These are phyloP conservation scores for Sternarchorhynchus goeldii DNA, from an alignment of 2,797 vertebrate genomes.

Conservation along the genomic window DNA sequence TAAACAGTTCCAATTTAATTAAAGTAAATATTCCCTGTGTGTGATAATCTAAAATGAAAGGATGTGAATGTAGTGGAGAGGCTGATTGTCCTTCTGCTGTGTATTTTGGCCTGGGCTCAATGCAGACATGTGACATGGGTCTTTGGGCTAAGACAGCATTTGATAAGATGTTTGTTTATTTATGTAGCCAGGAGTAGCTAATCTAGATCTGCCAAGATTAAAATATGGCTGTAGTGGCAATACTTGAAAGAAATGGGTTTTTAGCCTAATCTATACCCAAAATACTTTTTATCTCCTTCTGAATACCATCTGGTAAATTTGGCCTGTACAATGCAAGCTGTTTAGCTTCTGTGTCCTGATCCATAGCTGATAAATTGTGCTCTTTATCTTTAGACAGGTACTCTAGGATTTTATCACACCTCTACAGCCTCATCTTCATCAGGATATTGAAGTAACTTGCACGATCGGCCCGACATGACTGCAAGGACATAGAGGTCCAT, in stretches of 20 bases:
- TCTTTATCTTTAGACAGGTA: conserved; percentile 22
- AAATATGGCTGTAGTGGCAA: conserved; percentile 36
- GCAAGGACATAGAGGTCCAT: too few relatives aligned
- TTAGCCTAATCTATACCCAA: conserved; percentile 51
- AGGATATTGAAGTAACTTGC: too few relatives aligned
- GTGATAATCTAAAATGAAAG: conserved; percentile 12
- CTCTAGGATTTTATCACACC: conserved; percentile 19
- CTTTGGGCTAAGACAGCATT: conserved; percentile 36
- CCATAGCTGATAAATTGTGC: conserved; percentile 15
- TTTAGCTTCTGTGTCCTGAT: conserved; percentile 35
- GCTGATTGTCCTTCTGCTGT: conserved; percentile 39
- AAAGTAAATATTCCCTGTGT: conserved; percentile 4
- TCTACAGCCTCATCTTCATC: neutral
- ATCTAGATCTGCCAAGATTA: conserved; percentile 38
- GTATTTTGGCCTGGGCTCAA: conserved; percentile 52
- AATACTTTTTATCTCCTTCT: conserved; percentile 41
- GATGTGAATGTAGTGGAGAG: conserved; percentile 19
- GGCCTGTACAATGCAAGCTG: neutral
- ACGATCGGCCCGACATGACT: too few relatives aligned
- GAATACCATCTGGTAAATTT: conserved; percentile 22
- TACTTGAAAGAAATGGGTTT: conserved; percentile 37
- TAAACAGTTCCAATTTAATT: neutral
- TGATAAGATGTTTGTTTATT: conserved; percentile 50
- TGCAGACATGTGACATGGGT: conserved; percentile 50
- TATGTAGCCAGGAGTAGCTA: conserved; percentile 49